Evolutionary conservation across 2,888 invertebrate species (phyloP).

Genomic region (Acanthacorydalis orientalis): DNA sequence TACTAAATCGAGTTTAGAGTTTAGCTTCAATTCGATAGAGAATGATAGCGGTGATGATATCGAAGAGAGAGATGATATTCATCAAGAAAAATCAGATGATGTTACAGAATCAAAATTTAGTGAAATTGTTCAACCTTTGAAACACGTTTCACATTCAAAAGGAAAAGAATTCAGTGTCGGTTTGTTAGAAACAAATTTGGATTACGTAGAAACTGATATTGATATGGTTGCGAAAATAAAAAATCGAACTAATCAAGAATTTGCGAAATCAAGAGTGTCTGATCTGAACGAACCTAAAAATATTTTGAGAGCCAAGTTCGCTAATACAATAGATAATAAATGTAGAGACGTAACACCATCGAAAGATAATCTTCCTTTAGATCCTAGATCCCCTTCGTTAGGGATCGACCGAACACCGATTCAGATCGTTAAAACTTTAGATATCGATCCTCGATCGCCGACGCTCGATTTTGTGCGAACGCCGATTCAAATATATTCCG

Average conservation of each 20-base stretch:
- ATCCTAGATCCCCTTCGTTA: constrained; percentile 31
- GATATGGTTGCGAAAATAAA: constrained; percentile 18
- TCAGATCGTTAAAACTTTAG: constrained; percentile 5
- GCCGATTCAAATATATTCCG: constrained; percentile 26
- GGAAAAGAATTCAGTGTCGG: constrained; percentile 25
- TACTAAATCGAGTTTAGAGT: too few species aligned
- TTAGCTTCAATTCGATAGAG: too few species aligned
- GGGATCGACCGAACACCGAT: constrained; percentile 34
- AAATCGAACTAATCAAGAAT: background rate
- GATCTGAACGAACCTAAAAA: constrained; percentile 1
- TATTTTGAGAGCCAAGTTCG: constrained; percentile 18
- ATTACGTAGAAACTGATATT: constrained; percentile 33
- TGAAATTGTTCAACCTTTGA: background rate
- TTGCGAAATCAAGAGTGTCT: background rate
- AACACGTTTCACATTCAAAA: too few species aligned
- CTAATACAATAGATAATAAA: constrained; percentile 15
- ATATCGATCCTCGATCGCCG: constrained; percentile 36
- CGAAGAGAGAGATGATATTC: too few species aligned
- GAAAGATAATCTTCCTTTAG: constrained; percentile 13
- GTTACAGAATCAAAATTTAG: background rate
- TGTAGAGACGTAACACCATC: background rate
- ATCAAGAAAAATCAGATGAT: too few species aligned
- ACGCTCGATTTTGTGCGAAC: constrained; percentile 39
- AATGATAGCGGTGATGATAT: too few species aligned
- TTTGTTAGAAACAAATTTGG: constrained; percentile 43